Conservation (phyloP, 2,113 vertebrate genomes). For the Bostrychus sinensis region DNA sequence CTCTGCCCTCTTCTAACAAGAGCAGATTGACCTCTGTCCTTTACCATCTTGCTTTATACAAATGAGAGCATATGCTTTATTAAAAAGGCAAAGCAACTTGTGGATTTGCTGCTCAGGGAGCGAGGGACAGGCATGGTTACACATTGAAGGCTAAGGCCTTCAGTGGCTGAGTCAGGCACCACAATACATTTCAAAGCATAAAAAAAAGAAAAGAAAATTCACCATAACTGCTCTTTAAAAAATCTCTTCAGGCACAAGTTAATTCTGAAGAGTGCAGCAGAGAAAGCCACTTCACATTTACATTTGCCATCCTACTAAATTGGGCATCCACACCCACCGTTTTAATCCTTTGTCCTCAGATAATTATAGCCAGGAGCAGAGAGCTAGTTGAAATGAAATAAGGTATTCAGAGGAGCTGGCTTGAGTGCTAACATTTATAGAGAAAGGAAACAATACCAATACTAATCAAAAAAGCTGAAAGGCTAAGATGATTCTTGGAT, state of each 20-base stretch:
- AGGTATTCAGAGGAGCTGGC: constrained; percentile 53
- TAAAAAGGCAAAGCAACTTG: background rate
- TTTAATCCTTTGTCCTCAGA: constrained; percentile 61
- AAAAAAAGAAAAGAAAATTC: constrained; percentile 32
- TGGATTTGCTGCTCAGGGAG: background rate
- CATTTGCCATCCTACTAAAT: constrained; percentile 26
- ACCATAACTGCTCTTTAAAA: constrained; percentile 9
- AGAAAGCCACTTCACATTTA: constrained; percentile 44
- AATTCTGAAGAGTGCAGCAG: constrained; percentile 26
- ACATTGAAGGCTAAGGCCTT: constrained; percentile 5
- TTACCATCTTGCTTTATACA: too few relatives aligned
- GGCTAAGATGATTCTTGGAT: constrained; percentile 17
- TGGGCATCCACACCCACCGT: constrained; percentile 23
- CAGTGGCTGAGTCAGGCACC: too few relatives aligned
- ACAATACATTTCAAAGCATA: background rate
- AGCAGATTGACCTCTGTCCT: background rate
- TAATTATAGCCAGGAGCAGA: constrained; percentile 68
- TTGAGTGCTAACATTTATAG: constrained; percentile 20
- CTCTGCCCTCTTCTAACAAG: background rate
- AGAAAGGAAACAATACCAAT: constrained; percentile 47
- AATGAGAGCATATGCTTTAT: background rate
- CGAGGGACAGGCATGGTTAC: background rate
- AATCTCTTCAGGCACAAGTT: constrained; percentile 39
- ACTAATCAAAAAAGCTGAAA: constrained; percentile 23
- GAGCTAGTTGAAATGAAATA: constrained; percentile 75